Evolutionary conservation across 2,113 vertebrate species (phyloP).

Genomic region (Calonectris borealis): DNA sequence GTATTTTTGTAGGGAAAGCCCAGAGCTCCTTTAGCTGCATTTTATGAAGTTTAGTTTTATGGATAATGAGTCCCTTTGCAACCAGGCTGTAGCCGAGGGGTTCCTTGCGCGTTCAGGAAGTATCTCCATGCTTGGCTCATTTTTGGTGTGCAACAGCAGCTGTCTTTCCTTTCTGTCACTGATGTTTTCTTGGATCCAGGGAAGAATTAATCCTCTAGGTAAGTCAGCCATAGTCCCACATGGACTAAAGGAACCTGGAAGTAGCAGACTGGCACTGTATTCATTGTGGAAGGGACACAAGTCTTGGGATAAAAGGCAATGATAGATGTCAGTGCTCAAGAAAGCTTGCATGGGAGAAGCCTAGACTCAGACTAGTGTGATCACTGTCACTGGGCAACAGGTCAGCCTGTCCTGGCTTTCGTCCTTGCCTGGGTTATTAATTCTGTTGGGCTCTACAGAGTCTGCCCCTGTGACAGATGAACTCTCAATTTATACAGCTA

Average conservation of each 20-base stretch:
- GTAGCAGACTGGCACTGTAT: neutral
- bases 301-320: neutral
- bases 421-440: neutral
- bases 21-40: neutral
- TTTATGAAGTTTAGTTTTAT: neutral
- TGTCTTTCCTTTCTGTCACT: neutral
- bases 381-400: neutral
- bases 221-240: neutral
- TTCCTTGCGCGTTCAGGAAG: neutral
- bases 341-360: neutral
- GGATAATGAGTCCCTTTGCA: neutral
- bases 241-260: neutral
- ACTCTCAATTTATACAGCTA: neutral
- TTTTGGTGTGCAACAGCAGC: neutral
- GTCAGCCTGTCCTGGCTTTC: neutral
- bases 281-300: neutral
- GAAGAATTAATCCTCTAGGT: neutral
- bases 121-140: neutral
- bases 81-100: neutral
- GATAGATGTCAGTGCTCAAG: neutral
- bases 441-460: neutral
- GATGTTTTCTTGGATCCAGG: neutral
- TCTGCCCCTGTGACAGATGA: neutral
- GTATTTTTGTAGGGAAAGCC: neutral
- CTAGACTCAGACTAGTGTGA: neutral